Evolutionary conservation across 1,140 invertebrate genomes (phyloP).

Genomic region (Papilio polytes): DNA sequence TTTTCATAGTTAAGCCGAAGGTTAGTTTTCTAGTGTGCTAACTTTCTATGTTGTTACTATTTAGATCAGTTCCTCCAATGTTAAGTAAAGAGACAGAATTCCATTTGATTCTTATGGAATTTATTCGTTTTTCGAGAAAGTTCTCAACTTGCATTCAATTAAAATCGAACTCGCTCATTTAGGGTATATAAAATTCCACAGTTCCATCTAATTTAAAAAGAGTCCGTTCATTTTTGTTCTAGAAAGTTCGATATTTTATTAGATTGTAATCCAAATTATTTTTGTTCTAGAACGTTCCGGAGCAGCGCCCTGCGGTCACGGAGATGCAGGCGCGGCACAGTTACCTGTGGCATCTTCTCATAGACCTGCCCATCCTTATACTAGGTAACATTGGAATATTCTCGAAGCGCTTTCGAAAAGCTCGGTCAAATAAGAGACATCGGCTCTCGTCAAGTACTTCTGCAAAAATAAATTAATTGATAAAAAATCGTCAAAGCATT

Average conservation of each 20-base stretch:
- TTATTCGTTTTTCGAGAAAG: too few relatives aligned
- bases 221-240: not conserved
- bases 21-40: not conserved
- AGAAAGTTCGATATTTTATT: not conserved
- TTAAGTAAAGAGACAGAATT: not conserved
- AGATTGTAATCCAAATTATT: not conserved
- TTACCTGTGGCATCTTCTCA: constrained; percentile 69
- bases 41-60: too few relatives aligned
- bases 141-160: too few relatives aligned
- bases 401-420: too few relatives aligned
- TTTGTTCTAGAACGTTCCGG: constrained; percentile 58
- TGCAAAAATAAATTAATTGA: not conserved
- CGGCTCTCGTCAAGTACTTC: too few relatives aligned
- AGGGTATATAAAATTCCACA: too few relatives aligned
- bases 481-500: not conserved
- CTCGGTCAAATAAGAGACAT: too few relatives aligned
- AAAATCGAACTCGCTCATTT: too few relatives aligned
- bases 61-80: too few relatives aligned
- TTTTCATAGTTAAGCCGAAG: not conserved
- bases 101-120: not conserved
- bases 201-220: too few relatives aligned
- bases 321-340: constrained; percentile 75
- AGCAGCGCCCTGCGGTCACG: constrained; percentile 49
- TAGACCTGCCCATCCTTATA: constrained; percentile 73
- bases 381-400: constrained; percentile 57